Evolutionary conservation across 2,888 invertebrate genomes (phyloP).

Genomic region (Bellardia pandia): DNA sequence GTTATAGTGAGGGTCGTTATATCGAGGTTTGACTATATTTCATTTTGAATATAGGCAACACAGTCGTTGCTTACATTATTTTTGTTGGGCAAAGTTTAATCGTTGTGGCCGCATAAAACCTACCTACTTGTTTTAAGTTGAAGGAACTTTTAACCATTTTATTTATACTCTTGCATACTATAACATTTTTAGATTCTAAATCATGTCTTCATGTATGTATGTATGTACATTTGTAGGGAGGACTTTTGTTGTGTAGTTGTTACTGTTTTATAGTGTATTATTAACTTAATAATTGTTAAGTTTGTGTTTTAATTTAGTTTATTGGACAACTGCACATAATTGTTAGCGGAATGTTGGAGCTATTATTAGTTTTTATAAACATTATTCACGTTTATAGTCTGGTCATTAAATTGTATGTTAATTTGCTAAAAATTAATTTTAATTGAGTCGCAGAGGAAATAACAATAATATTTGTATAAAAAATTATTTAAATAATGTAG

Average conservation of each 20-base stretch:
- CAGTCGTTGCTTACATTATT: not conserved
- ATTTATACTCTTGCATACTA: not conserved
- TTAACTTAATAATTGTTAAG: constrained; percentile 64
- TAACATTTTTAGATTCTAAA: not conserved
- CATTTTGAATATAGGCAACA: not conserved
- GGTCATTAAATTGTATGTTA: constrained; percentile 59
- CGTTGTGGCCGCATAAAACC: too few species aligned
- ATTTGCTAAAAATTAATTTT: constrained; percentile 59
- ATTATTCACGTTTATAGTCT: constrained; percentile 42
- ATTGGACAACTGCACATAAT: not conserved
- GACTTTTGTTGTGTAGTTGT: not conserved
- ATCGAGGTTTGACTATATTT: too few species aligned
- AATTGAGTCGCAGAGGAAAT: constrained; percentile 3
- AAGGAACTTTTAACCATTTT: constrained; percentile 52
- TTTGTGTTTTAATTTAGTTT: constrained; percentile 30
- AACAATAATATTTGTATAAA: not conserved
- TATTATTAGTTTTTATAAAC: constrained; percentile 17
- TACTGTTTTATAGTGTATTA: constrained; percentile 49
- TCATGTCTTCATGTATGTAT: not conserved
- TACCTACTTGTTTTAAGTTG: constrained; percentile 37
- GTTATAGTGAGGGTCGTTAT: too few species aligned
- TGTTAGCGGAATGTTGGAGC: not conserved
- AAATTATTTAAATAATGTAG: not conserved
- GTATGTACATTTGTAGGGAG: not conserved
- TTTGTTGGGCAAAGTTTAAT: not conserved